phyloP scores from a whole-genome alignment of 1,140 invertebrate genomes.

The Polyergus mexicanus region DNA sequence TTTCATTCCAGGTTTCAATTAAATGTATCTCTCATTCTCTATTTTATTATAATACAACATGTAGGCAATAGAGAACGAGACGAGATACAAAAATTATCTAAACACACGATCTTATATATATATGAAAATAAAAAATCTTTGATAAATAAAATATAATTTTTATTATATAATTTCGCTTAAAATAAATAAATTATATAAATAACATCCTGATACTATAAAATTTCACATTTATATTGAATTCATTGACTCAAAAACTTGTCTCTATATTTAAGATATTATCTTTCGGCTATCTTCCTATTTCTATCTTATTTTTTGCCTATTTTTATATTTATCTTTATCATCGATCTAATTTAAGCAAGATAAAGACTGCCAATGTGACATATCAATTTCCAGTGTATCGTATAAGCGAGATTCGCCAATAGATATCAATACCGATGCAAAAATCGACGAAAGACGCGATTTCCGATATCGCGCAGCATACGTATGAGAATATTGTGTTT shows the following conservation, averaged over 20 bases:
- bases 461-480: slow-evolving; percentile 34
- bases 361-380: background rate
- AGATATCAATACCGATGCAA: slow-evolving; percentile 12
- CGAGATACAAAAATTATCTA: background rate
- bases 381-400: background rate
- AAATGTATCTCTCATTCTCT: background rate
- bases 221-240: background rate
- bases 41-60: background rate
- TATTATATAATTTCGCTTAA: background rate
- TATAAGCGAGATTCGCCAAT: slow-evolving; percentile 4
- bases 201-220: background rate
- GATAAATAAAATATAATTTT: slow-evolving; percentile 1
- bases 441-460: slow-evolving; percentile 36
- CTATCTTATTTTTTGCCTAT: background rate
- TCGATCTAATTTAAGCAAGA: background rate
- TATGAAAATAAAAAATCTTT: background rate
- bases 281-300: background rate
- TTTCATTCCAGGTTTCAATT: background rate
- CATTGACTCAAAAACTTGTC: background rate
- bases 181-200: slow-evolving; percentile 23
- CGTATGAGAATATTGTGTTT: background rate
- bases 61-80: background rate
- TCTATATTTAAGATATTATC: background rate
- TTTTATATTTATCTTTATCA: slow-evolving; percentile 15
- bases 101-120: background rate